Conservation (phyloP, 2,113 vertebrate genomes). For the Coptodon rendalli region DNA sequence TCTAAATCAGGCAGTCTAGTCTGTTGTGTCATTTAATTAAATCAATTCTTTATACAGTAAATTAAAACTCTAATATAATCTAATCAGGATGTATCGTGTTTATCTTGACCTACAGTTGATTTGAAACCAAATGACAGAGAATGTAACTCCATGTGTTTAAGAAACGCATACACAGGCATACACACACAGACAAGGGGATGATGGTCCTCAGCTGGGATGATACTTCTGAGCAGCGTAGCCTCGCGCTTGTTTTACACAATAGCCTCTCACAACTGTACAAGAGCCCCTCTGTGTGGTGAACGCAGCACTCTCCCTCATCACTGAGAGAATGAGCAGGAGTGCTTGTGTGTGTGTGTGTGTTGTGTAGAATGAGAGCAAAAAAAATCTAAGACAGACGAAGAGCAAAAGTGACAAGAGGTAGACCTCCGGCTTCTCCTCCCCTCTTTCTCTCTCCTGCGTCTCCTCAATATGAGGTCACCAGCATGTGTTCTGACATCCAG, state of each 20-base stretch:
- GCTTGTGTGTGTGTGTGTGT: background rate
- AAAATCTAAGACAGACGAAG: background rate
- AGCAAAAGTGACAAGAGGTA: conserved; percentile 14
- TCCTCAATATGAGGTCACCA: conserved; percentile 24
- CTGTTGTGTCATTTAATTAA: background rate
- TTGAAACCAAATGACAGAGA: background rate
- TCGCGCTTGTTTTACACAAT: conserved; percentile 48
- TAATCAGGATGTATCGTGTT: background rate
- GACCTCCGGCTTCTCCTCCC: background rate
- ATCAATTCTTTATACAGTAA: background rate
- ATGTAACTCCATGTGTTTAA: background rate
- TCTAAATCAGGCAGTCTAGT: background rate
- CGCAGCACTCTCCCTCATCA: conserved; percentile 8
- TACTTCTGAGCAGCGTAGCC: conserved; percentile 15
- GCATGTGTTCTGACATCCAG: conserved; percentile 5
- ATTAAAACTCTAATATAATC: background rate
- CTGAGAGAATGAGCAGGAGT: background rate
- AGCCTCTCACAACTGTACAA: conserved; percentile 61
- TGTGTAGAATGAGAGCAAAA: background rate
- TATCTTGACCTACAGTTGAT: background rate
- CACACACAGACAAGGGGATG: background rate
- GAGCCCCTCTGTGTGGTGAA: conserved; percentile 66
- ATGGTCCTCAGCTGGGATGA: conserved; percentile 21
- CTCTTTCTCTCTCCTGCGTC: background rate
- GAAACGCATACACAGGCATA: conserved; percentile 47